Evolutionary conservation across 2,888 invertebrate genomes (phyloP).

Genomic region (Agelastica alni): DNA sequence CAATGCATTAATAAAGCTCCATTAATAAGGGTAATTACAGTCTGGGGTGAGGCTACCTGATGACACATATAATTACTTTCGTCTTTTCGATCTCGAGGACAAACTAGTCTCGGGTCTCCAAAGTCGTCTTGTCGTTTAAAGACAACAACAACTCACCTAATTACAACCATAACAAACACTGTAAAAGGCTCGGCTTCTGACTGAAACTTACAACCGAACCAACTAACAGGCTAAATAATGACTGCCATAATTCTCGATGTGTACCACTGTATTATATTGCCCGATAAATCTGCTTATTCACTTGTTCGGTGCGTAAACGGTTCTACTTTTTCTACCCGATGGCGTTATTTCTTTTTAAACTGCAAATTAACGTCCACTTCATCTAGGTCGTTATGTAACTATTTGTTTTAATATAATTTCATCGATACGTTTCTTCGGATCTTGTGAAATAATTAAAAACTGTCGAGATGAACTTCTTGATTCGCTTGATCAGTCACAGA

Average conservation of each 20-base stretch:
- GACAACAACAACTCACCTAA: conserved; percentile 22
- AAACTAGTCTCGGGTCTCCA: conserved; percentile 11
- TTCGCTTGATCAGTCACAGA: too few species aligned
- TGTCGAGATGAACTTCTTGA: too few species aligned
- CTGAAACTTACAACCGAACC: conserved; percentile 22
- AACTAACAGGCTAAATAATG: conserved; percentile 26
- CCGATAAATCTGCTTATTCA: conserved; percentile 15
- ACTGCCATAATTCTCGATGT: conserved; percentile 23
- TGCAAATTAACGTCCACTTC: conserved; percentile 1
- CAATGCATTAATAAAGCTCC: neutral
- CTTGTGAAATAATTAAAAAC: too few species aligned
- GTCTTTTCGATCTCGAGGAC: conserved; percentile 5
- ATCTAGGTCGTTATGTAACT: conserved; percentile 3
- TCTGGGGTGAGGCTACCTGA: conserved; percentile 17
- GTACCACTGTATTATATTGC: too few species aligned
- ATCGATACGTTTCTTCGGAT: too few species aligned
- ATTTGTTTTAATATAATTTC: too few species aligned
- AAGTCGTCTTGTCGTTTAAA: conserved; percentile 16
- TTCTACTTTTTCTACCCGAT: neutral
- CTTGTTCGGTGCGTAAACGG: conserved; percentile 2
- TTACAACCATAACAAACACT: conserved; percentile 27
- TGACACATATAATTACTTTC: conserved; percentile 15
- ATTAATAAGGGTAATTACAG: conserved; percentile 10
- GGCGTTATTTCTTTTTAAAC: neutral
- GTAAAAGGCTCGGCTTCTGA: conserved; percentile 27